phyloP scores from a whole-genome alignment of 2,888 invertebrate genomes.

The Temnothorax ravouxi region DNA sequence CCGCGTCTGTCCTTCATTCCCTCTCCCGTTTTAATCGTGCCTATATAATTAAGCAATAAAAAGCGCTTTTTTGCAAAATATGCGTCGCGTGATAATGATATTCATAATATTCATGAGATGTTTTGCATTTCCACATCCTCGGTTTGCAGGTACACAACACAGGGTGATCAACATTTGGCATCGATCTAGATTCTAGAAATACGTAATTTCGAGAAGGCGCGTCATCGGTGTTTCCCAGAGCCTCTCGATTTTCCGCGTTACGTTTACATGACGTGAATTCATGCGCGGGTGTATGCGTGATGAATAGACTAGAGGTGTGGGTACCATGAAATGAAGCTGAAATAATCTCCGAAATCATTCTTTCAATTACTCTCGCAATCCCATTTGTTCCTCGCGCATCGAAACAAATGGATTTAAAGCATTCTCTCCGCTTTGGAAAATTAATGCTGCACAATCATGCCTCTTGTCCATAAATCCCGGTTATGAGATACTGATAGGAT shows the following conservation, averaged over 20 bases:
- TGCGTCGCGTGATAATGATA: conserved; percentile 23
- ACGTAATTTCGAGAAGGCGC: not conserved
- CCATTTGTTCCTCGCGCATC: not conserved
- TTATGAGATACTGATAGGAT: not conserved
- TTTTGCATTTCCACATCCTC: not conserved
- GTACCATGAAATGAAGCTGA: not conserved
- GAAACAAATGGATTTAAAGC: not conserved
- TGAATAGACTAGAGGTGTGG: not conserved
- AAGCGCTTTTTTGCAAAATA: not conserved
- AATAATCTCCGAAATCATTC: not conserved
- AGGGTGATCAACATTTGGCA: not conserved
- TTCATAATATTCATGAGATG: conserved; percentile 17
- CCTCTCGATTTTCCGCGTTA: not conserved
- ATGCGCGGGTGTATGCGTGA: not conserved
- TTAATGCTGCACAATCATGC: not conserved
- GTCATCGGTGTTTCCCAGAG: not conserved
- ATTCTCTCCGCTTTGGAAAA: not conserved
- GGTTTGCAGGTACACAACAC: too few species aligned
- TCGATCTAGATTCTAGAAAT: conserved; percentile 22
- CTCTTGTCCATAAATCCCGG: not conserved
- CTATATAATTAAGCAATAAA: not conserved
- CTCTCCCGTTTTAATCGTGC: not conserved
- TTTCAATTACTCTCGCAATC: not conserved
- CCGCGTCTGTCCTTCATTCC: not conserved
- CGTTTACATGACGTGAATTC: not conserved